Evolutionary conservation across 2,888 invertebrate genomes (phyloP).

Genomic region (Leptinotarsa peninsularis): DNA sequence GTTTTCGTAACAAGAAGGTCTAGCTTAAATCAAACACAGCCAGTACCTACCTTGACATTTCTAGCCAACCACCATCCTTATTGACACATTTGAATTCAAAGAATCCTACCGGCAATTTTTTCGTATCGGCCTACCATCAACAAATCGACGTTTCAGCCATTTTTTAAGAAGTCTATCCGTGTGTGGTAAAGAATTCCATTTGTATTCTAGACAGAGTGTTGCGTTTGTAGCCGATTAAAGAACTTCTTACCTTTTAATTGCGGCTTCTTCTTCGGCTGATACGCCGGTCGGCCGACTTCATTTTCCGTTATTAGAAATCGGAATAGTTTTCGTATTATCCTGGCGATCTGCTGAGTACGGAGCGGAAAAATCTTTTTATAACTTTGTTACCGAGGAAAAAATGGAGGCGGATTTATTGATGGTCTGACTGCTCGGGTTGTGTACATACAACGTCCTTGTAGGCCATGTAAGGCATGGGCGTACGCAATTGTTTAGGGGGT

Average conservation of each 20-base stretch:
- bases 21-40: too few species aligned
- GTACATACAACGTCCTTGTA: conserved; percentile 48
- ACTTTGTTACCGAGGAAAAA: conserved; percentile 43
- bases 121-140: conserved; percentile 14
- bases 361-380: conserved; percentile 39
- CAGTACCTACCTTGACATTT: neutral
- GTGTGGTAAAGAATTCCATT: conserved; percentile 50
- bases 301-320: conserved; percentile 40
- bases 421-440: conserved; percentile 43
- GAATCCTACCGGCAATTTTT: conserved; percentile 27
- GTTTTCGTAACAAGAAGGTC: too few species aligned
- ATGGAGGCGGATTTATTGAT: conserved; percentile 46
- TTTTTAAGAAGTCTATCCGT: conserved; percentile 36
- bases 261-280: conserved; percentile 43
- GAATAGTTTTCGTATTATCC: conserved; percentile 38
- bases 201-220: conserved; percentile 53
- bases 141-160: conserved; percentile 22
- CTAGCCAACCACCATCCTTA: conserved; percentile 17
- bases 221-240: conserved; percentile 38
- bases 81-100: conserved; percentile 31
- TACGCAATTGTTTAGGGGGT: neutral
- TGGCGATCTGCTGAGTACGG: conserved; percentile 19
- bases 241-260: conserved; percentile 50
- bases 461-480: conserved; percentile 29
- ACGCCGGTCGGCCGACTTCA: conserved; percentile 27